A percentile compares a stretch with the other conserved stretches of the same genome.
These are phyloP conservation scores for Meda fulgida DNA, from an alignment of 2,797 vertebrate species.

Conservation along the genomic window DNA sequence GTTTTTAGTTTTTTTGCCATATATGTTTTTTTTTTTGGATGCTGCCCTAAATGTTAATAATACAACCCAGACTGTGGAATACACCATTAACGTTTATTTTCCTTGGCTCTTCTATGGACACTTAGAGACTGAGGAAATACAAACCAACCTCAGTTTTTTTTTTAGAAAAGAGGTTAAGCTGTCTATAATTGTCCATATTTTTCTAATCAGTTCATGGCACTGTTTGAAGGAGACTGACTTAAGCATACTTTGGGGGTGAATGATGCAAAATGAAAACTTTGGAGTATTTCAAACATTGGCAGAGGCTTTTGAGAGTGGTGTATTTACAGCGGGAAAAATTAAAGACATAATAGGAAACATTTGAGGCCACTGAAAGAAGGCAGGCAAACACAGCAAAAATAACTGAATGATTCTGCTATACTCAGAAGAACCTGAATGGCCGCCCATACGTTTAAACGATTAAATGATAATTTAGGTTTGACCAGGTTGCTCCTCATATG, in stretches of 20 bases:
- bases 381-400: slow-evolving; percentile 53
- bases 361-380: slow-evolving; percentile 56
- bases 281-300: slow-evolving; percentile 62
- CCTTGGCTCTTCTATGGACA: slow-evolving; percentile 53
- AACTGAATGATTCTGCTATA: slow-evolving; percentile 36
- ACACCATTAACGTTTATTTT: slow-evolving; percentile 61
- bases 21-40: slow-evolving; percentile 51
- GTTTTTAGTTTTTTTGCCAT: slow-evolving; percentile 31
- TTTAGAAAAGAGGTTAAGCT: slow-evolving; percentile 58
- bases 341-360: slow-evolving; percentile 66
- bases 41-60: slow-evolving; percentile 52
- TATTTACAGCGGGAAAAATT: slow-evolving; percentile 66
- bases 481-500: slow-evolving; percentile 11
- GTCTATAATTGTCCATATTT: slow-evolving; percentile 63
- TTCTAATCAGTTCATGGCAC: slow-evolving; percentile 62
- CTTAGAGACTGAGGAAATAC: slow-evolving; percentile 54
- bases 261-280: slow-evolving; percentile 66
- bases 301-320: slow-evolving; percentile 52
- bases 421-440: slow-evolving; percentile 31
- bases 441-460: slow-evolving; percentile 37
- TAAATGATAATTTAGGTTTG: slow-evolving; percentile 17
- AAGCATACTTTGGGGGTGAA: slow-evolving; percentile 63
- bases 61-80: slow-evolving; percentile 56
- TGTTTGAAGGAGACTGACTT: slow-evolving; percentile 59
- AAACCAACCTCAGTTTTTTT: slow-evolving; percentile 44